Evolutionary conservation across 2,797 vertebrate genomes (phyloP).

Genomic region (Chelonia mydas): DNA sequence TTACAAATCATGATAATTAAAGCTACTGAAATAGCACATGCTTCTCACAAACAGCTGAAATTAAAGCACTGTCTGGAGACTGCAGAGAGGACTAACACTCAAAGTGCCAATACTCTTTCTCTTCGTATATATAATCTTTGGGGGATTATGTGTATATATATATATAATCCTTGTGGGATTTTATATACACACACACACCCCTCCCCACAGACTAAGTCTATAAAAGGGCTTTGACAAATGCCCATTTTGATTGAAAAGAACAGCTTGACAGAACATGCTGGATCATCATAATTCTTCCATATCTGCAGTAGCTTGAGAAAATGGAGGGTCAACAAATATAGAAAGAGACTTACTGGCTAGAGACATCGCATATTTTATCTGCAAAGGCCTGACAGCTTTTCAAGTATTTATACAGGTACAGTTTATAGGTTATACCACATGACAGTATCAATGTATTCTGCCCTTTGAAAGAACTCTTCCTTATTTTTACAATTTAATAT

Average conservation of each 20-base stretch:
- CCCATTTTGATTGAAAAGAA: constrained; percentile 13
- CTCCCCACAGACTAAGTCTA: not conserved
- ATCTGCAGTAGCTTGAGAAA: not conserved
- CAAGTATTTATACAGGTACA: constrained; percentile 17
- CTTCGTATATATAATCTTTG: not conserved
- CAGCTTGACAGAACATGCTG: constrained; percentile 14
- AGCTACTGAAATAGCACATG: not conserved
- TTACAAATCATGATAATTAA: rapidly evolving
- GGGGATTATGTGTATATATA: not conserved
- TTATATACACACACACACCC: too few relatives aligned
- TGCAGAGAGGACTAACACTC: not conserved
- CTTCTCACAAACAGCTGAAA: not conserved
- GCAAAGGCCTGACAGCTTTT: constrained; percentile 35
- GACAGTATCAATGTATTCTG: constrained; percentile 35
- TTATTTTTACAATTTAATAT: constrained; percentile 61
- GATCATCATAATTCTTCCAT: not conserved
- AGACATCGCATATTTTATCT: constrained; percentile 34
- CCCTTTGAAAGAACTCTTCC: constrained; percentile 21
- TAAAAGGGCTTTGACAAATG: constrained; percentile 2
- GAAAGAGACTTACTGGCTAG: constrained; percentile 7
- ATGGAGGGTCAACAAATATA: constrained; percentile 1
- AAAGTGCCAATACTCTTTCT: not conserved
- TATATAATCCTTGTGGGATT: too few relatives aligned
- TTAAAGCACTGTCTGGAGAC: not conserved
- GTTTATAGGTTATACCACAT: constrained; percentile 26